These are phyloP conservation scores for Pachypeltis micranthus DNA, from an alignment of 1,140 invertebrate genomes.

Conservation along the genomic window DNA sequence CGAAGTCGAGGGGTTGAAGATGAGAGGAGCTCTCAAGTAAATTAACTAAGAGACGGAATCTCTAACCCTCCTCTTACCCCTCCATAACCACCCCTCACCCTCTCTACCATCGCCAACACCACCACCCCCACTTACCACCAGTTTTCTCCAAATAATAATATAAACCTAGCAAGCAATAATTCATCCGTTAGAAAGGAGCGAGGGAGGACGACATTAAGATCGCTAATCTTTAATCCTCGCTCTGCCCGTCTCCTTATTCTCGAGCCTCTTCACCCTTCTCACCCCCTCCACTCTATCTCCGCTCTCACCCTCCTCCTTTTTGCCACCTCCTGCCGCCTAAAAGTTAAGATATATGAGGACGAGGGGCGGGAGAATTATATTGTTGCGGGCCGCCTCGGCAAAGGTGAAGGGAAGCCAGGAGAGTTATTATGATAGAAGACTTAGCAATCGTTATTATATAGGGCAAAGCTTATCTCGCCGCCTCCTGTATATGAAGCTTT, in stretches of 20 bases:
- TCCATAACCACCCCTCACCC: no score
- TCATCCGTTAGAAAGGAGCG: conserved; percentile 21
- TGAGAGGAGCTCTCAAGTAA: background rate
- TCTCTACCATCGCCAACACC: background rate
- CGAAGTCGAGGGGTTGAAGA: background rate
- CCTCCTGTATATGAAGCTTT: conserved; percentile 25
- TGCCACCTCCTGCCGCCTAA: conserved; percentile 43
- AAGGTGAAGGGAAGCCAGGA: conserved; percentile 4
- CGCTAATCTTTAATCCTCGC: conserved; percentile 58
- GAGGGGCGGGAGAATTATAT: conserved; percentile 43
- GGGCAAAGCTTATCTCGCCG: conserved; percentile 25
- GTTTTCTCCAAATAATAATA: conserved; percentile 24
- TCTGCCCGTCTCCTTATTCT: conserved; percentile 1
- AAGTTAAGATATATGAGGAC: conserved; percentile 56
- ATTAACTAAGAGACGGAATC: conserved; percentile 4
- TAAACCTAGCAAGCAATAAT: conserved; percentile 29
- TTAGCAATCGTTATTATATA: conserved; percentile 29
- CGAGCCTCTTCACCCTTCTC: no score
- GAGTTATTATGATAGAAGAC: conserved; percentile 30
- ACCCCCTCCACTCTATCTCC: no score
- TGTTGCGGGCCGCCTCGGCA: conserved; percentile 28
- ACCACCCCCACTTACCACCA: no score
- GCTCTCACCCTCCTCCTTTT: background rate
- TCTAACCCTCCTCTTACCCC: background rate
- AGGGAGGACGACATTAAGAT: conserved; percentile 42